Evolutionary conservation across 2,113 vertebrate genomes (phyloP).

Genomic region (Platichthys stellatus): DNA sequence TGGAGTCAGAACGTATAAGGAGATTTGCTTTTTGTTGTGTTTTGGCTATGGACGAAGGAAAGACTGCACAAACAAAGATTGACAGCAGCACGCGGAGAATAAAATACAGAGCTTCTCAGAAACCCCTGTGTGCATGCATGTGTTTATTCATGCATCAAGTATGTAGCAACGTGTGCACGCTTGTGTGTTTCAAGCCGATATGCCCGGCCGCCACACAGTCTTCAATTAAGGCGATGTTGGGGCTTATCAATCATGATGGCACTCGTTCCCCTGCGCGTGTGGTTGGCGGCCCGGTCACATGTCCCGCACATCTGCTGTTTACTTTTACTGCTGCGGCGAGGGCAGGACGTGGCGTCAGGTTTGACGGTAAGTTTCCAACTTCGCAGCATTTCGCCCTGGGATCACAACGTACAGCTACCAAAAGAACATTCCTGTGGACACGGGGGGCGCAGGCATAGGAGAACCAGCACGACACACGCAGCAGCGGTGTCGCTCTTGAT

Average conservation of each 20-base stretch:
- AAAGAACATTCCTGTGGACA: background rate
- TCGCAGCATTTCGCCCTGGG: background rate
- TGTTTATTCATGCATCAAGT: conserved; percentile 5
- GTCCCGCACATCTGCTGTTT: conserved; percentile 59
- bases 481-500: conserved; percentile 13
- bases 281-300: conserved; percentile 53
- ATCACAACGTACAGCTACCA: too few relatives aligned
- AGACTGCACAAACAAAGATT: background rate
- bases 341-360: conserved; percentile 24
- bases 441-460: background rate
- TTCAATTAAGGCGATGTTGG: conserved; percentile 70
- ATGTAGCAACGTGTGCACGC: background rate
- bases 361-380: conserved; percentile 35
- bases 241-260: conserved; percentile 74
- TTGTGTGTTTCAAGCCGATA: conserved; percentile 14
- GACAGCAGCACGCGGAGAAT: background rate
- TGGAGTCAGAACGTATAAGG: conserved; percentile 35
- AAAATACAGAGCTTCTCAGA: background rate
- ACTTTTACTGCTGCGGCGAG: conserved; percentile 8
- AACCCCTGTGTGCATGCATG: background rate
- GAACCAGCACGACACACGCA: background rate
- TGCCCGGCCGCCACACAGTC: background rate
- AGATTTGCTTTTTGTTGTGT: background rate
- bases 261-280: conserved; percentile 50
- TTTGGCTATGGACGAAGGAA: background rate